These are phyloP conservation scores for Camelus dromedarius DNA, from an alignment of 2,113 vertebrate genomes.

Conservation along the genomic window DNA sequence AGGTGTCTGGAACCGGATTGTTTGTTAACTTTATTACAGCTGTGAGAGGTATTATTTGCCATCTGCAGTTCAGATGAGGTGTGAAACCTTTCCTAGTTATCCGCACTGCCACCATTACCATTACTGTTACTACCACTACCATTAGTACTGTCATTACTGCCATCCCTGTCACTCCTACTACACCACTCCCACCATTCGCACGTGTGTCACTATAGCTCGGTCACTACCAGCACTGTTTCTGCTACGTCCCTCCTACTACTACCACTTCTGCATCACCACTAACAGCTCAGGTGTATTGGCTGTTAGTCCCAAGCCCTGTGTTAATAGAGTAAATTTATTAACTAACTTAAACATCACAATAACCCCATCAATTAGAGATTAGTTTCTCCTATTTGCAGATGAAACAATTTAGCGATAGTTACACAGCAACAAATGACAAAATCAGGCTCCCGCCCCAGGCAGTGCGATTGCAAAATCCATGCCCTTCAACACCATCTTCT, in stretches of 20 bases:
- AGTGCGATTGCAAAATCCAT: neutral
- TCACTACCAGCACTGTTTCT: too few relatives aligned
- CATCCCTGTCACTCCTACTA: neutral
- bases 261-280: neutral
- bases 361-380: neutral
- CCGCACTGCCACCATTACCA: neutral
- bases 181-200: too few relatives aligned
- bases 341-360: neutral
- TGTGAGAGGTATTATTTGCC: constrained; percentile 33
- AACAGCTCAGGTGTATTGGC: neutral
- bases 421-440: neutral
- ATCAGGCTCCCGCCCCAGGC: neutral
- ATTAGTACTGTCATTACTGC: neutral
- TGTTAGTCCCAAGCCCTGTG: neutral
- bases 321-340: neutral
- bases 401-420: neutral
- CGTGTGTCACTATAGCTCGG: too few relatives aligned
- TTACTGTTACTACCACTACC: neutral
- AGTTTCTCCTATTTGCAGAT: neutral
- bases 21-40: constrained; percentile 54
- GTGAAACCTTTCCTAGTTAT: neutral
- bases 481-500: neutral
- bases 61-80: neutral
- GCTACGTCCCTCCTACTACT: neutral
- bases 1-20: constrained; percentile 43